Conservation (phyloP, 23 tunicate species). For the Ascidia mentula region DNA sequence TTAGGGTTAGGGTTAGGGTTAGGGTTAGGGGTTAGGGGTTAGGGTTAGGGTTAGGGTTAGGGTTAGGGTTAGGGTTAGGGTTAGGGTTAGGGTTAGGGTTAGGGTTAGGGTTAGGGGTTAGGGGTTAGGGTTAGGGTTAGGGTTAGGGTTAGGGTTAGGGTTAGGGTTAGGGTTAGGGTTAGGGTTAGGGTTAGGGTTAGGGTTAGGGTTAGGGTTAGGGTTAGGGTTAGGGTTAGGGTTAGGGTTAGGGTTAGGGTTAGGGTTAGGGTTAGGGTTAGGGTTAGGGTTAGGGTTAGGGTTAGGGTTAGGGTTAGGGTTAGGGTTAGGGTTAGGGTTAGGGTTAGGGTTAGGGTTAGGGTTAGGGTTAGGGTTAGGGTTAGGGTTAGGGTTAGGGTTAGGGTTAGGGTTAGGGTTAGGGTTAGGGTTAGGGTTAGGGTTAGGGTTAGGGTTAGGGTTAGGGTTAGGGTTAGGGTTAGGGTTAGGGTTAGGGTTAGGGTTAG, state of each 20-base stretch:
- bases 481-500: conserved; percentile 76
- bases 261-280: conserved; percentile 92
- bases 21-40: conserved; percentile 82
- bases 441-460: conserved; percentile 84
- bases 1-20: conserved; percentile 85
- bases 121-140: conserved; percentile 85
- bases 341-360: conserved; percentile 65
- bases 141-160: conserved; percentile 91
- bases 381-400: conserved; percentile 72
- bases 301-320: conserved; percentile 79
- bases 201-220: conserved; percentile 94
- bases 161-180: conserved; percentile 93
- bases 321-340: conserved; percentile 67
- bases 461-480: conserved; percentile 76
- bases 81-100: conserved; percentile 64
- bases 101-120: conserved; percentile 60
- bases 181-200: conserved; percentile 93
- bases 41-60: conserved; percentile 83
- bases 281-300: conserved; percentile 89
- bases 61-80: conserved; percentile 83
- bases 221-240: conserved; percentile 87
- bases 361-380: conserved; percentile 80
- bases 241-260: conserved; percentile 84
- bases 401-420: conserved; percentile 76
- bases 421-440: conserved; percentile 88